These are phyloP conservation scores for Pseudoips prasinana DNA, from an alignment of 2,888 invertebrate species.

Conservation along the genomic window DNA sequence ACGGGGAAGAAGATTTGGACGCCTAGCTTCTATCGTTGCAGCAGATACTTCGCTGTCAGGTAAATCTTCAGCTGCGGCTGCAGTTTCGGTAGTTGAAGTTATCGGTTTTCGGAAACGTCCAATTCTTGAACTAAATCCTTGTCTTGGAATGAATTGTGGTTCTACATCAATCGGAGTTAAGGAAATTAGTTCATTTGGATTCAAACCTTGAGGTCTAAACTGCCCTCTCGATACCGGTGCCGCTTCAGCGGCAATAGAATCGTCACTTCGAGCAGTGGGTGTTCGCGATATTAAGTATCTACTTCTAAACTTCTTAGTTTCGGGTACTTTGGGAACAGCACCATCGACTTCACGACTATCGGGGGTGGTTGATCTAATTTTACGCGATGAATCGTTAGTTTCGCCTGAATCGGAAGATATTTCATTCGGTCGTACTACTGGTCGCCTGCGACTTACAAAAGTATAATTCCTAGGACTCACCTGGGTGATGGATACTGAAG, in stretches of 20 bases:
- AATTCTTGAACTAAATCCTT: constrained; percentile 38
- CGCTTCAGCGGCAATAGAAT: constrained; percentile 65
- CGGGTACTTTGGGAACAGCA: constrained; percentile 21
- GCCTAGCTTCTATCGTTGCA: constrained; percentile 61
- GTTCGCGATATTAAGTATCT: constrained; percentile 44
- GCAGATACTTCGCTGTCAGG: constrained; percentile 69
- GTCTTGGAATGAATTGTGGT: constrained; percentile 48
- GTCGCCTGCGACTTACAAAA: constrained; percentile 68
- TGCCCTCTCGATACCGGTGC: constrained; percentile 60
- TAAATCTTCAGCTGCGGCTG: constrained; percentile 46
- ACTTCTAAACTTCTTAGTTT: constrained; percentile 46
- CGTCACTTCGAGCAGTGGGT: constrained; percentile 41
- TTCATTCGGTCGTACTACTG: constrained; percentile 63
- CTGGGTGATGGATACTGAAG: constrained; percentile 55
- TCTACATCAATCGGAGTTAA: constrained; percentile 76
- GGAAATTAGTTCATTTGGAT: constrained; percentile 76
- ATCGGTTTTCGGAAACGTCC: constrained; percentile 41
- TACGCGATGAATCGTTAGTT: constrained; percentile 48
- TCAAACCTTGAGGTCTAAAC: constrained; percentile 50
- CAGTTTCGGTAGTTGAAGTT: constrained; percentile 40
- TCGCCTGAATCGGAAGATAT: constrained; percentile 63
- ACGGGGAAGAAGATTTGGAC: constrained; percentile 55
- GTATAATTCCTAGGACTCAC: constrained; percentile 82
- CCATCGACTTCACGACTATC: constrained; percentile 66
- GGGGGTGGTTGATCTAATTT: constrained; percentile 74